Percentiles rank a stretch among this genome's conserved stretches.
These are phyloP conservation scores for Kryptolebias ocellatus DNA, from an alignment of 2,797 vertebrate species.

Conservation along the genomic window DNA sequence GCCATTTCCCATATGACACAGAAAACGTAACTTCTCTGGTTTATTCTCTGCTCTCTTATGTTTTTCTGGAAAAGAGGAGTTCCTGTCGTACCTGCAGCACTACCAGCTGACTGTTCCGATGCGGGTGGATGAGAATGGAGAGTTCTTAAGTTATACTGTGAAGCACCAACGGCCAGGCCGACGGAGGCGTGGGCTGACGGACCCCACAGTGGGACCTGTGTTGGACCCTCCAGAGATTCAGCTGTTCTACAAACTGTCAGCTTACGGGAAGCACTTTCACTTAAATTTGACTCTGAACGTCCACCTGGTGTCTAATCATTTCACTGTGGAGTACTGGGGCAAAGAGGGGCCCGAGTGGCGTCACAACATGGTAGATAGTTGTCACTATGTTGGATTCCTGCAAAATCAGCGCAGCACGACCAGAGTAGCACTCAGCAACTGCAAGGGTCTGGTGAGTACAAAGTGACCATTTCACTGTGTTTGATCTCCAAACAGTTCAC, in stretches of 20 bases:
- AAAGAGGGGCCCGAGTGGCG: conserved; percentile 92
- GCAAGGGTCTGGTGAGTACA: conserved; percentile 95
- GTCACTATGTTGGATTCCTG: conserved; percentile 96
- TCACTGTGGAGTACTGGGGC: conserved; percentile 97
- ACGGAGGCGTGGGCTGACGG: conserved; percentile 85
- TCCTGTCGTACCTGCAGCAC: conserved; percentile 98
- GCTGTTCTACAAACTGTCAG: conserved; percentile 97
- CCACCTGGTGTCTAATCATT: conserved; percentile 94
- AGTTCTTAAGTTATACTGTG: conserved; percentile 98
- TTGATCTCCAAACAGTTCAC: conserved; percentile 19
- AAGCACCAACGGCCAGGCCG: conserved; percentile 91
- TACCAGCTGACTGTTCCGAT: conserved; percentile 96
- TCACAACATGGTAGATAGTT: conserved; percentile 91
- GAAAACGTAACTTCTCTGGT: no score
- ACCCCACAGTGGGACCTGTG: conserved; percentile 34
- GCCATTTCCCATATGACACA: no score
- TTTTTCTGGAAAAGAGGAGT: conserved; percentile 91
- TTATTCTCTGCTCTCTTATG: conserved; percentile 11
- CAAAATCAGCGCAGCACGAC: conserved; percentile 90
- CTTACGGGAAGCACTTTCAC: conserved; percentile 98
- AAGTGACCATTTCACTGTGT: not conserved
- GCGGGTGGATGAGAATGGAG: conserved; percentile 93
- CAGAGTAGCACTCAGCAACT: conserved; percentile 97
- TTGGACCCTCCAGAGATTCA: conserved; percentile 84
- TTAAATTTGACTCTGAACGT: conserved; percentile 96